Base-by-base conservation (phyloP, 2,888 invertebrate genomes). In the Portevinia maculata region DNA sequence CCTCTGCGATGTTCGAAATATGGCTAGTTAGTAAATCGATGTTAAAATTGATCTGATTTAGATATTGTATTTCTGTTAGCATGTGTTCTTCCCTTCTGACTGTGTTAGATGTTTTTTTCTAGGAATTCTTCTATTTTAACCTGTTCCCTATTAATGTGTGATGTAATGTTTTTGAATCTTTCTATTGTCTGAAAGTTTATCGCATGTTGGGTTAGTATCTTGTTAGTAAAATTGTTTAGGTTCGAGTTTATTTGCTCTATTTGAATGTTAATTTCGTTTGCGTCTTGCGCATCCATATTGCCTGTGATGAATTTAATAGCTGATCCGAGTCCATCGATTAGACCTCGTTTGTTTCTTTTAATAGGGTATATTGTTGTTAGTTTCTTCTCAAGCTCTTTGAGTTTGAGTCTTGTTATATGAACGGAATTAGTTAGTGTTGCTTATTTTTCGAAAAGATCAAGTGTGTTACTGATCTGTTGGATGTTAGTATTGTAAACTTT, bases 61-160 rank as follows among this genome's bases (percentile, higher is more conserved):
- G 28, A 13, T 52, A 75, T 48, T 75, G 65, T n/a, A 30, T 48
- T 41, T 67, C 50, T 28, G 46, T 67, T 3, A 69, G 11, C 9
- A 37, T 59, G 9, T 46, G 19, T 1, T 50, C 7, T 28, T 62
- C 65, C 13, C 44, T 37, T 73, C 55, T 60, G 1, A 79, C 53
- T 19, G 32, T 53, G 21, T 67, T 67, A 24, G 39, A 19, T 9
- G 67, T n/a, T 55, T 11, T 9, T 41, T 50, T 65, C 24, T 3
- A 62, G 11, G 6, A 46, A 74, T 6, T 39, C 1, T 39, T 69
- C 17, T 21, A 79, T 79, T 19, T 9, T 39, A 1, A 30, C 46
- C 28, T 79, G 65, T 19, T 79, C 50, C 8, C 8, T 32, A 15
- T 55, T 37, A n/a, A n/a, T n/a, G n/a, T n/a, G n/a, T n/a, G n/a